phyloP scores from a whole-genome alignment of 1,140 invertebrate genomes.

The Trachymyrmex cornetzi region DNA sequence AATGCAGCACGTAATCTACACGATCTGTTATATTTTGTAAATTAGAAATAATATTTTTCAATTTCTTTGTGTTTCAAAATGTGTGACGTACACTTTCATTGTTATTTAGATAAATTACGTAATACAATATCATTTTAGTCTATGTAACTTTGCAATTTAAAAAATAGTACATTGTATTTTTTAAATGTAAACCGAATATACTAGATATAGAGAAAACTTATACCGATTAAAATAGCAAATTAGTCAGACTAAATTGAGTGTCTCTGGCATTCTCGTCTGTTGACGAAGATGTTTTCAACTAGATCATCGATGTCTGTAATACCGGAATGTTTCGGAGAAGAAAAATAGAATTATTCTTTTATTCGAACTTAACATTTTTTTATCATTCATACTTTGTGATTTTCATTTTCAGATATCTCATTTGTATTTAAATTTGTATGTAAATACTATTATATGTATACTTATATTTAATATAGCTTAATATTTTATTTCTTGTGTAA shows the following conservation, averaged over 20 bases:
- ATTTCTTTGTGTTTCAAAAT: background rate
- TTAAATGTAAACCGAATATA: background rate
- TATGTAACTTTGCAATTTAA: background rate
- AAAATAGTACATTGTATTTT: conserved; percentile 1
- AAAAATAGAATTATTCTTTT: background rate
- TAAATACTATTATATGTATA: no score
- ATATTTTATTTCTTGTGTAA: background rate
- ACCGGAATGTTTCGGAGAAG: background rate
- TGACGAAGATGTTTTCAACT: conserved; percentile 39
- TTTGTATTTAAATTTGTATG: background rate
- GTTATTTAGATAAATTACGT: background rate
- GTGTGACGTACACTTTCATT: background rate
- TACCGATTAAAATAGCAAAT: conserved; percentile 30
- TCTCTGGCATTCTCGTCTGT: conserved; percentile 25
- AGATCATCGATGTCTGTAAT: conserved; percentile 26
- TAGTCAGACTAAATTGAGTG: conserved; percentile 38
- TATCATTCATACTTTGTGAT: background rate
- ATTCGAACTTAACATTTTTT: background rate
- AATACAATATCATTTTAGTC: background rate
- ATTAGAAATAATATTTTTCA: background rate
- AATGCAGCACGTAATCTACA: background rate
- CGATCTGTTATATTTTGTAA: background rate
- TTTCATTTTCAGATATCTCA: background rate
- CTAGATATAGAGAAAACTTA: background rate
- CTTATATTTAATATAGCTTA: background rate